A percentile compares a stretch with the other conserved stretches of the same genome.
Conservation (phyloP, 2,888 invertebrate genomes). For the Drosophila nr. medialis region DNA sequence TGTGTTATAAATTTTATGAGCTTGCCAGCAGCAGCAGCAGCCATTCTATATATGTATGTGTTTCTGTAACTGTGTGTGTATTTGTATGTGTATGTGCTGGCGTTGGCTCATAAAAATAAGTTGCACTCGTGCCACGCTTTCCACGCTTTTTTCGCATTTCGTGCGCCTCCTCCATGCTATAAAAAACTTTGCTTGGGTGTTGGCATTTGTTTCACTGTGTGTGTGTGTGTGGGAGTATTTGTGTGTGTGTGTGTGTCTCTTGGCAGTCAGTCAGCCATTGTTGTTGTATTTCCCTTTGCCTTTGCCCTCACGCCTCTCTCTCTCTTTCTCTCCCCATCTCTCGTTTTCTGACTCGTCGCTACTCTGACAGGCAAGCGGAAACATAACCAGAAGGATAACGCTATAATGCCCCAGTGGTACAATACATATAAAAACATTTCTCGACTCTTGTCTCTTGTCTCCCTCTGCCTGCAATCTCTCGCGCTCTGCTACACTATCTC, state of each 20-base stretch:
- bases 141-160: slow-evolving; percentile 53
- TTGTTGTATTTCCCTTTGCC: slow-evolving; percentile 56
- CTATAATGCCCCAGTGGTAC: slow-evolving; percentile 84
- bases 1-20: slow-evolving; percentile 82
- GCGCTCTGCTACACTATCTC: neutral
- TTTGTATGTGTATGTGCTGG: slow-evolving; percentile 45
- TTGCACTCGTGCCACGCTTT: slow-evolving; percentile 80
- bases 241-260: slow-evolving; percentile 53
- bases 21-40: slow-evolving; percentile 69
- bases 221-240: slow-evolving; percentile 28
- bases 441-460: slow-evolving; percentile 52
- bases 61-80: slow-evolving; percentile 17
- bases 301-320: neutral
- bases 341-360: slow-evolving; percentile 16
- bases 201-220: slow-evolving; percentile 58
- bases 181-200: slow-evolving; percentile 72
- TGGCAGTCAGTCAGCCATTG: slow-evolving; percentile 79
- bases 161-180: slow-evolving; percentile 45
- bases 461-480: slow-evolving; percentile 1
- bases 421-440: slow-evolving; percentile 74
- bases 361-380: slow-evolving; percentile 82
- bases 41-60: slow-evolving; percentile 22
- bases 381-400: slow-evolving; percentile 85
- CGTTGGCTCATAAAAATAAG: slow-evolving; percentile 78
- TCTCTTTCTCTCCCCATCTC: slow-evolving; percentile 14